Base-by-base conservation (phyloP, 2,113 vertebrate genomes). In the Pelvicachromis taeniatus region DNA sequence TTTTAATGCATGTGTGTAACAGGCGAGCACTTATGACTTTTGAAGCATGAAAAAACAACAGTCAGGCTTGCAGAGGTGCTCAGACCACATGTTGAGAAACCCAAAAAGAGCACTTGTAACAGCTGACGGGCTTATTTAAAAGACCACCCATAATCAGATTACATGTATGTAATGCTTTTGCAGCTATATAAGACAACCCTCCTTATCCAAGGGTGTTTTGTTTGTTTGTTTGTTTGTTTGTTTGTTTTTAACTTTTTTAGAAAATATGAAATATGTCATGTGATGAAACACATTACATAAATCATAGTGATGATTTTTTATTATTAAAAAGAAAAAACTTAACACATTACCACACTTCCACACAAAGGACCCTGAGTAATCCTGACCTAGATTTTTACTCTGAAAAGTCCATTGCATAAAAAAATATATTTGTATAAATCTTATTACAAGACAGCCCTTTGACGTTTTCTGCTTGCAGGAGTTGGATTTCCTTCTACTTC, bases 141-240 rank as follows among this genome's bases (percentile, higher is more conserved):
- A 93, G 90, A 92, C 77, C 90, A 88, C 89, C 89, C 80, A 77
- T 91, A 82, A 85, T 83, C 85, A 31, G 45, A 83, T 78, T 68
- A 45, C 50, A 65, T 82, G 45, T 65, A 54, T 80, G 38, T 63
- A 21, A 11, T 14, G 7, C 10, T 75, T 40, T 78, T 29, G 13
- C 58, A 16, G 1, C 14, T 78, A 31, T 75, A 35, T 52, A 68
- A 53, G 23, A 68, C 11, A 9, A 55, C 14, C 26, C 19, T 33
- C 6, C 12, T n/a, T 31, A 21, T 81, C 17, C 31, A 80, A 9
- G 19, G 10, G 4, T 31, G 38, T 61, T 42, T 55, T 40, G 40
- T 9, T 55, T 16, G 7, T 58, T 73, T 14, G n/a, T n/a, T 2
- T 3, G 4, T 9, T 42, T 50, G 23, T 1, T 53, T 17, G 1